These are phyloP conservation scores for Azemiops feae DNA, from an alignment of 2,113 vertebrate species.

Conservation along the genomic window DNA sequence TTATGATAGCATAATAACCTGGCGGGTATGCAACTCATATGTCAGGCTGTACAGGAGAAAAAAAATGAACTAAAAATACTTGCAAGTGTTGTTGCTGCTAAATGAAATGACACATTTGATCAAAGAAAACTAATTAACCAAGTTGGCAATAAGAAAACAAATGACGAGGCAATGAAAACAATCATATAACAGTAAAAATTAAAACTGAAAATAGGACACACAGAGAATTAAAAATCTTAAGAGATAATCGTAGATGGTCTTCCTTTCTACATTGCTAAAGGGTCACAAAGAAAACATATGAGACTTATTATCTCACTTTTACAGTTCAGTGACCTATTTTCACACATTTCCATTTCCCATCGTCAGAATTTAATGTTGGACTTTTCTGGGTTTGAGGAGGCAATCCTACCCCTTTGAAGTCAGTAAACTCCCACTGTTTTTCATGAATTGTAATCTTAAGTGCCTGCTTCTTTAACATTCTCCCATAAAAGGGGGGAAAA, in stretches of 20 bases:
- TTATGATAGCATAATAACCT: not conserved
- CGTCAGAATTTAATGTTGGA: not conserved
- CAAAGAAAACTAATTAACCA: not conserved
- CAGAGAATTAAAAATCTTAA: not conserved
- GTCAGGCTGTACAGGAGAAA: not conserved
- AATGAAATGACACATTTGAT: not conserved
- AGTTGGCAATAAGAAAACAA: not conserved
- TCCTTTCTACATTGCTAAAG: not conserved
- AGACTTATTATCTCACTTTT: not conserved
- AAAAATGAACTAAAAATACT: not conserved
- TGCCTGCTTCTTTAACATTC: not conserved
- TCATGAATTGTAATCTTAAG: not conserved
- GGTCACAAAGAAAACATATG: not conserved
- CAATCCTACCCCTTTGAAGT: not conserved
- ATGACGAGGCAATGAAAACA: fast-evolving
- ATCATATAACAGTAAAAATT: not conserved
- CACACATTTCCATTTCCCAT: not conserved
- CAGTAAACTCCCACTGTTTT: not conserved
- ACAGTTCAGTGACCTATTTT: not conserved
- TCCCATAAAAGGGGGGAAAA: not conserved
- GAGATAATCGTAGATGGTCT: not conserved
- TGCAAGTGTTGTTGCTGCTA: not conserved
- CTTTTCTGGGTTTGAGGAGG: not conserved
- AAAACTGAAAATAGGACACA: constrained; percentile 4
- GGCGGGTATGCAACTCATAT: not conserved